These are phyloP conservation scores for Thera obeliscata DNA, from an alignment of 2,888 invertebrate genomes.

Conservation along the genomic window DNA sequence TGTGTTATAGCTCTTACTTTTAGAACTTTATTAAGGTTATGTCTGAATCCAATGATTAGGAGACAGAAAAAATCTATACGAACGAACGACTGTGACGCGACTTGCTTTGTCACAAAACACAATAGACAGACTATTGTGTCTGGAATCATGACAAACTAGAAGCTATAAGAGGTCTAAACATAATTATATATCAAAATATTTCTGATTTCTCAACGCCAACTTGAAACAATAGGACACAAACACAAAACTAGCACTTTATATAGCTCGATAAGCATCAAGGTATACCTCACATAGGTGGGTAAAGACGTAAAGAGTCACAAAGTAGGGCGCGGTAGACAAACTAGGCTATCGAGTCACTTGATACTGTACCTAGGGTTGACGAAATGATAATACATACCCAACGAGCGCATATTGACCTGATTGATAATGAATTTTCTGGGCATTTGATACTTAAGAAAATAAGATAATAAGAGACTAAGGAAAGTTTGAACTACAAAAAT, in stretches of 20 bases:
- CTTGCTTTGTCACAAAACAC: no score
- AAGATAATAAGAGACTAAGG: no score
- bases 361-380: constrained; percentile 42
- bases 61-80: no score
- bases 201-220: constrained; percentile 3
- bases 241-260: constrained; percentile 14
- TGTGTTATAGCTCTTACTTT: no score
- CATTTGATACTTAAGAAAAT: not conserved
- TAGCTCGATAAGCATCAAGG: constrained; percentile 19
- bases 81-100: no score
- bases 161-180: no score
- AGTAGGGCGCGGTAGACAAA: constrained; percentile 51
- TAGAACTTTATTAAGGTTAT: not conserved
- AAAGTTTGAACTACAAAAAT: not conserved
- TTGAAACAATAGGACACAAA: constrained; percentile 11
- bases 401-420: not conserved
- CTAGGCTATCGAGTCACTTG: constrained; percentile 60
- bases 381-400: constrained; percentile 2
- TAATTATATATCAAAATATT: not conserved
- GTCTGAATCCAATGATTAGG: no score
- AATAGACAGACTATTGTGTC: no score
- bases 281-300: constrained; percentile 18
- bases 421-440: not conserved
- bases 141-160: no score
- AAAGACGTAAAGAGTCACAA: constrained; percentile 31